Evolutionary conservation across 2,888 invertebrate species (phyloP).

Genomic region (Caenorhabditis wallacei): DNA sequence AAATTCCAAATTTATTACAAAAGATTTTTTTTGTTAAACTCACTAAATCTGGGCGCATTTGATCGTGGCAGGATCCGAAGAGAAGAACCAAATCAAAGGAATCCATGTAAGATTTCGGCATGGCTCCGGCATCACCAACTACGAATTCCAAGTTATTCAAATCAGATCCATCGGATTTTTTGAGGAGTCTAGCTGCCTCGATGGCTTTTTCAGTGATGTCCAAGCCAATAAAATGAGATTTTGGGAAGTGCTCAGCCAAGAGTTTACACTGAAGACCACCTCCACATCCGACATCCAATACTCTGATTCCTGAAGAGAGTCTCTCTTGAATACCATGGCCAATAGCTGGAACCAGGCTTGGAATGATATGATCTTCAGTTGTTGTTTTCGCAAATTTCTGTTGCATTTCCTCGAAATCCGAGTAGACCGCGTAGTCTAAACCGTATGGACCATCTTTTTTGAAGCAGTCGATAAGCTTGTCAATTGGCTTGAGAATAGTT

Average conservation of each 20-base stretch:
- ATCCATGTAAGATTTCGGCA: constrained; percentile 70
- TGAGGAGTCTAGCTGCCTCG: constrained; percentile 48
- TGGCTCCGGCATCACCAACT: constrained; percentile 63
- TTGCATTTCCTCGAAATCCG: constrained; percentile 73
- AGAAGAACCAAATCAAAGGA: constrained; percentile 75
- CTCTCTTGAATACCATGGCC: constrained; percentile 35
- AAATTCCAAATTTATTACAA: too few relatives aligned
- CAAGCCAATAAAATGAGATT: constrained; percentile 73
- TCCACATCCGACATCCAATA: constrained; percentile 73
- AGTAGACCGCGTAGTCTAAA: constrained; percentile 71
- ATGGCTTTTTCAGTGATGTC: constrained; percentile 74
- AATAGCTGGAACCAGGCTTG: constrained; percentile 68
- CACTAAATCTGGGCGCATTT: constrained; percentile 76
- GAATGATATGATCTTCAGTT: constrained; percentile 72
- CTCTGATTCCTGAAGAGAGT: constrained; percentile 43
- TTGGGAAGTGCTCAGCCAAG: constrained; percentile 73
- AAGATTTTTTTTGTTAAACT: not conserved
- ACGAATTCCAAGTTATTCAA: constrained; percentile 72
- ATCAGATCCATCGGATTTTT: constrained; percentile 21
- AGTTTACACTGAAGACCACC: constrained; percentile 40
- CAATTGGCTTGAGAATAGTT: constrained; percentile 59
- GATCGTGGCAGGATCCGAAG: constrained; percentile 79
- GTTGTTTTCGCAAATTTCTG: constrained; percentile 62
- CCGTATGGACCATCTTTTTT: constrained; percentile 73
- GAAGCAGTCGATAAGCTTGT: constrained; percentile 67